phyloP scores from a whole-genome alignment of 2,888 invertebrate genomes.

The Drosophila affinis region DNA sequence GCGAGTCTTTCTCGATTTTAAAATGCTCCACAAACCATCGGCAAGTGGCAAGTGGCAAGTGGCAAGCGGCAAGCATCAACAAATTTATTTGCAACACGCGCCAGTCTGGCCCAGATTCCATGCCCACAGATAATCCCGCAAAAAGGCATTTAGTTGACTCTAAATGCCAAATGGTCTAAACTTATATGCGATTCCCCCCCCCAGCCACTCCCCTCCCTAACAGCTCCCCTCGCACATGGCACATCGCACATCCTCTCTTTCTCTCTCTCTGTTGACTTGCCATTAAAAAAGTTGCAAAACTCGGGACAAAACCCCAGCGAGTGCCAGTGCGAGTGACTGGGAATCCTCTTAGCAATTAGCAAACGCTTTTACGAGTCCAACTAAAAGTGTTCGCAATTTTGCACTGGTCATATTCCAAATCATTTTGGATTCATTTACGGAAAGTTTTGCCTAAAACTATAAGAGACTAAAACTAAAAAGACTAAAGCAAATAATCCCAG shows the following conservation, averaged over 20 bases:
- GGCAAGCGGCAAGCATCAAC: constrained; percentile 55
- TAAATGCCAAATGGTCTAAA: background rate
- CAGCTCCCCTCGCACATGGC: background rate
- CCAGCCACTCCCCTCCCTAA: too few relatives aligned
- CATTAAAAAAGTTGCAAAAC: constrained; percentile 29
- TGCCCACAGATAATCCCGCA: constrained; percentile 39
- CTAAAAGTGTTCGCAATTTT: background rate
- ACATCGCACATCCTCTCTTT: background rate
- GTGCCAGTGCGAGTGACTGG: background rate
- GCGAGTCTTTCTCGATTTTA: constrained; percentile 60
- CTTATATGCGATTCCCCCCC: background rate
- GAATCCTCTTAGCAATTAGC: constrained; percentile 29
- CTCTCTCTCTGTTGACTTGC: constrained; percentile 11
- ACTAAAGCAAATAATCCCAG: too few relatives aligned
- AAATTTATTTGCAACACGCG: constrained; percentile 72
- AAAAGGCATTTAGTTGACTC: constrained; percentile 39
- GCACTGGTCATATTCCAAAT: background rate
- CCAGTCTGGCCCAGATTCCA: constrained; percentile 54
- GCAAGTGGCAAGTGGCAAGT: constrained; percentile 58
- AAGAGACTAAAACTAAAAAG: too few relatives aligned
- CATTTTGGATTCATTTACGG: too few relatives aligned
- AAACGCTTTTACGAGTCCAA: constrained; percentile 2
- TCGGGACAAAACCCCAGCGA: background rate
- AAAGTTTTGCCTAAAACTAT: too few relatives aligned
- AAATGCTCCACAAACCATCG: constrained; percentile 70